Evolutionary conservation across 2,797 vertebrate genomes (phyloP).

Genomic region (Liasis olivaceus): DNA sequence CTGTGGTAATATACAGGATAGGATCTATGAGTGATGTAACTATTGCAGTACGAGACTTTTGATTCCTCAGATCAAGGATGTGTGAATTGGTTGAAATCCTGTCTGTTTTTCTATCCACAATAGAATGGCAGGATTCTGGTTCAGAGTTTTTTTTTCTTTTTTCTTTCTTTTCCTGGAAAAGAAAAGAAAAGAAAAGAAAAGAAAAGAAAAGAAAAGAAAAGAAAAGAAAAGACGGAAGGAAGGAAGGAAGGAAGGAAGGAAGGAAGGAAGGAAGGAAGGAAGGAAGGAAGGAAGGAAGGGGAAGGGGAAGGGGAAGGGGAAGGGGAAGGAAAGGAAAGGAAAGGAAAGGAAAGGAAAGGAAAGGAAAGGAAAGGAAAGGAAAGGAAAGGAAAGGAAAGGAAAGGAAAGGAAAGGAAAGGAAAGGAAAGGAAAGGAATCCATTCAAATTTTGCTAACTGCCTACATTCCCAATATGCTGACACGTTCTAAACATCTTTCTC

Average conservation of each 20-base stretch:
- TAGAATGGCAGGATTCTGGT: background rate
- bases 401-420: no score
- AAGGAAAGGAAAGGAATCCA: background rate
- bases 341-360: no score
- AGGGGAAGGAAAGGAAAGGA: no score
- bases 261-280: no score
- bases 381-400: no score
- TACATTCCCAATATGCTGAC: background rate
- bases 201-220: no score
- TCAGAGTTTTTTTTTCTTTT: background rate
- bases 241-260: no score
- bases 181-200: background rate
- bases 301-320: no score
- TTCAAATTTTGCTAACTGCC: background rate
- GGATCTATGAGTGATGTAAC: background rate
- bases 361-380: background rate
- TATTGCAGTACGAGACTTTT: background rate
- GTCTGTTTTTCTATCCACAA: background rate
- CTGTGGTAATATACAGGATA: background rate
- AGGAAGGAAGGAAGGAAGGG: no score
- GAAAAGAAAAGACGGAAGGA: no score
- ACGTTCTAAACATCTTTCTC: background rate
- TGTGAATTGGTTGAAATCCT: background rate
- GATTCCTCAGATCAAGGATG: background rate
- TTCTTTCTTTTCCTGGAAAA: background rate